Evolutionary conservation across 1,140 invertebrate species (phyloP).

Genomic region (Pachypsylla venusta): DNA sequence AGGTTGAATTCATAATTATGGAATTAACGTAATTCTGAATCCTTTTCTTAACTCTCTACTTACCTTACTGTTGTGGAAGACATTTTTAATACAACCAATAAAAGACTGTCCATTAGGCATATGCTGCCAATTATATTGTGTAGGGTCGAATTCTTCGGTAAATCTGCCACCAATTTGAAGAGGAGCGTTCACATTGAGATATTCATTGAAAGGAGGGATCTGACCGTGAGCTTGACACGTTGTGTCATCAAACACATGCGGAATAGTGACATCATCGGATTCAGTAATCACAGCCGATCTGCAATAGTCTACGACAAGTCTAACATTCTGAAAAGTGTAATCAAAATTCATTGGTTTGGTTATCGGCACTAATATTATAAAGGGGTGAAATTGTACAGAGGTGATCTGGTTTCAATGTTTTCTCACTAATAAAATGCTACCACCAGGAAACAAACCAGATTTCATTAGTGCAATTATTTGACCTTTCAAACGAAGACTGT

Average conservation of each 20-base stretch:
- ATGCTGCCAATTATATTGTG: slow-evolving; percentile 69
- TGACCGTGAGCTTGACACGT: slow-evolving; percentile 74
- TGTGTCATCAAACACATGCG: slow-evolving; percentile 70
- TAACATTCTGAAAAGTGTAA: slow-evolving; percentile 42
- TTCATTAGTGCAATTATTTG: too few species aligned
- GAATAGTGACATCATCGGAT: slow-evolving; percentile 69
- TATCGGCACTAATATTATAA: too few species aligned
- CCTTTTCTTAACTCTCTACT: slow-evolving; percentile 8
- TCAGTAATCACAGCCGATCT: slow-evolving; percentile 70
- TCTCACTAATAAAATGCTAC: too few species aligned
- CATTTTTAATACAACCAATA: slow-evolving; percentile 86
- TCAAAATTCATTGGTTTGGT: too few species aligned
- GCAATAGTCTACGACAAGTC: slow-evolving; percentile 85
- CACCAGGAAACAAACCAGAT: too few species aligned
- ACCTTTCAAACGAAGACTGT: too few species aligned
- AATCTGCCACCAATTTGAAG: slow-evolving; percentile 84
- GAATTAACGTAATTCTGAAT: too few species aligned
- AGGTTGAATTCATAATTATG: too few species aligned
- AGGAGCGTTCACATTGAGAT: slow-evolving; percentile 89
- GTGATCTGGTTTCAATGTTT: too few species aligned
- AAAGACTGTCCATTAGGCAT: slow-evolving; percentile 79
- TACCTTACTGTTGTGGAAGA: slow-evolving; percentile 86
- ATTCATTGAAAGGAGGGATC: slow-evolving; percentile 90
- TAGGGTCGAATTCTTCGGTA: slow-evolving; percentile 69
- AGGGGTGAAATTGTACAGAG: too few species aligned